phyloP scores from a whole-genome alignment of 2,888 invertebrate genomes.

The Melieria crassipennis region DNA sequence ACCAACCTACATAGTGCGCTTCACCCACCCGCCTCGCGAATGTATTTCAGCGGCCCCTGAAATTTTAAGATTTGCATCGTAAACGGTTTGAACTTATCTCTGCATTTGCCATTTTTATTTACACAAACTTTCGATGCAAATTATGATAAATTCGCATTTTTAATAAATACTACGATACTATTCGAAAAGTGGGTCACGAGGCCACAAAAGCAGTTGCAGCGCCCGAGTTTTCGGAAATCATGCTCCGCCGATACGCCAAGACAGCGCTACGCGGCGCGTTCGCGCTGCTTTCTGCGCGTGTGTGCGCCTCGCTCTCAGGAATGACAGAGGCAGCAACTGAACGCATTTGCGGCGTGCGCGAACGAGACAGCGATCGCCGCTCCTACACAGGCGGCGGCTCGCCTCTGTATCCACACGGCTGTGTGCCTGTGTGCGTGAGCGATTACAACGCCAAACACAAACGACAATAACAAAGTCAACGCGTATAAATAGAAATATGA shows the following conservation, averaged over 20 bases:
- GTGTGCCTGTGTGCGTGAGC: constrained; percentile 20
- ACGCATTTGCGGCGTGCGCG: too few species aligned
- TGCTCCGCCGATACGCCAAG: not conserved
- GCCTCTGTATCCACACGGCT: constrained; percentile 4
- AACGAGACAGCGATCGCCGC: too few species aligned
- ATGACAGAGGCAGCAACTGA: too few species aligned
- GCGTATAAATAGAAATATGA: constrained; percentile 16
- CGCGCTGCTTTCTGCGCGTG: constrained; percentile 12
- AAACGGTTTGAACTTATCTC: too few species aligned
- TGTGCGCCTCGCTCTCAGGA: not conserved
- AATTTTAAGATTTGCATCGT: too few species aligned
- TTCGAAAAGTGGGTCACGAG: constrained; percentile 56
- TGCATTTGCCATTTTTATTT: not conserved
- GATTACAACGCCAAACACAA: not conserved
- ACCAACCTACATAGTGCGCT: too few species aligned
- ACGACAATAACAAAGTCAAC: not conserved
- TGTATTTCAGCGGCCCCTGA: too few species aligned
- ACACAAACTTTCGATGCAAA: not conserved
- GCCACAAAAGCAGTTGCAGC: constrained; percentile 57
- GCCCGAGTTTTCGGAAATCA: constrained; percentile 37
- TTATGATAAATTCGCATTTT: constrained; percentile 26
- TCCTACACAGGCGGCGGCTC: too few species aligned
- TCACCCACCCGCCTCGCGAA: too few species aligned
- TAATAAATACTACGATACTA: constrained; percentile 20
- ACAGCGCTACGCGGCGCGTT: not conserved